phyloP scores from a whole-genome alignment of 2,113 vertebrate genomes.

The Gambusia holbrooki region DNA sequence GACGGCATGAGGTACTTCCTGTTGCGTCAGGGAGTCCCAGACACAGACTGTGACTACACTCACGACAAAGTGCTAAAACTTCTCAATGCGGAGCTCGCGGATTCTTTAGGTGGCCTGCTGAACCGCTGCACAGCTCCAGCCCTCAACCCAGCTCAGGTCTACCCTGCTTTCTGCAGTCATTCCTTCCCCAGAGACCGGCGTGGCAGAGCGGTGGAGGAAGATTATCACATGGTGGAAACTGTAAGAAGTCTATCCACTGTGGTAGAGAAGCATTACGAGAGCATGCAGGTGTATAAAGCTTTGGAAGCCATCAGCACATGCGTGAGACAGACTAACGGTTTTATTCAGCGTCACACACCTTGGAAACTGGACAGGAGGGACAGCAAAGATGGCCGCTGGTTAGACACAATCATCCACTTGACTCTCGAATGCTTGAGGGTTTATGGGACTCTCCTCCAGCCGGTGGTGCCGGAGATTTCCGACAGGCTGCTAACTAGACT shows the following conservation, averaged over 20 bases:
- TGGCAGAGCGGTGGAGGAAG: constrained; percentile 77
- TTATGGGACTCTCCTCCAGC: constrained; percentile 91
- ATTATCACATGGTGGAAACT: constrained; percentile 83
- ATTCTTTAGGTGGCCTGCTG: constrained; percentile 91
- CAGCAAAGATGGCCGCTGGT: constrained; percentile 80
- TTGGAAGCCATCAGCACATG: constrained; percentile 86
- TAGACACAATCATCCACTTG: constrained; percentile 87
- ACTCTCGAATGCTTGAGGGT: constrained; percentile 89
- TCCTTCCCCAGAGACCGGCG: constrained; percentile 77
- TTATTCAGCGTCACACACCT: constrained; percentile 90
- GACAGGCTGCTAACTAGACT: constrained; percentile 87
- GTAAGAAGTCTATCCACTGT: constrained; percentile 79
- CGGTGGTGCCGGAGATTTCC: constrained; percentile 83
- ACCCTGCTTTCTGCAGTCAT: constrained; percentile 80
- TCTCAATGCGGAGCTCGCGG: constrained; percentile 90
- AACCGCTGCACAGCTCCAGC: constrained; percentile 88
- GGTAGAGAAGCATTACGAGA: constrained; percentile 81
- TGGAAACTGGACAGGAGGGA: constrained; percentile 86
- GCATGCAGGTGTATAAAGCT: constrained; percentile 89
- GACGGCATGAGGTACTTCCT: constrained; percentile 96
- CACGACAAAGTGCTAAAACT: constrained; percentile 88
- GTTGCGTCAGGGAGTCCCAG: constrained; percentile 91
- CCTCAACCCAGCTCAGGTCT: constrained; percentile 88
- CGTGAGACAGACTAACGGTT: constrained; percentile 88
- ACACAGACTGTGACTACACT: constrained; percentile 90